These are phyloP conservation scores for Tenualosa thibaudeaui DNA, from an alignment of 2,797 vertebrate species.

Conservation along the genomic window DNA sequence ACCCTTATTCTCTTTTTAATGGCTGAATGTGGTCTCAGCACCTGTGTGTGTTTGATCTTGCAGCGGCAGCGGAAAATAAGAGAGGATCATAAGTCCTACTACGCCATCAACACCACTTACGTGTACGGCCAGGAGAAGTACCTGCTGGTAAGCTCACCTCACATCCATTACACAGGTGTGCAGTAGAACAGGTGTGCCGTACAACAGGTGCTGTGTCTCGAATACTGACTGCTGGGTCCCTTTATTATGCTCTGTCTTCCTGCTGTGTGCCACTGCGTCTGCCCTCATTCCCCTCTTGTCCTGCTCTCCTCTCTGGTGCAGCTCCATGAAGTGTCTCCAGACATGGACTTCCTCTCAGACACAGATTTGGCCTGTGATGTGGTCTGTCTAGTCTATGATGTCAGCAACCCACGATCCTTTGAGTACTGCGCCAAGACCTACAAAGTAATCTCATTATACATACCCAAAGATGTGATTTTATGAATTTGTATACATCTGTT, in stretches of 20 bases:
- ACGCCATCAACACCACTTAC: conserved; percentile 94
- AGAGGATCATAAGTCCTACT: conserved; percentile 93
- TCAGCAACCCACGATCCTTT: conserved; percentile 90
- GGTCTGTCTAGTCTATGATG: conserved; percentile 92
- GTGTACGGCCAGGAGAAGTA: conserved; percentile 99
- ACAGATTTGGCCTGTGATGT: conserved; percentile 89
- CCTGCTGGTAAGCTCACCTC: conserved; percentile 82
- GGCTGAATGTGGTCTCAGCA: not conserved
- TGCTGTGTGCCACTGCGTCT: not conserved
- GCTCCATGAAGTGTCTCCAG: conserved; percentile 88
- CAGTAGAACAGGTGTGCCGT: not conserved
- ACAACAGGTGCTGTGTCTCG: not conserved
- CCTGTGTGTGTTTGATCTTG: conserved; percentile 36
- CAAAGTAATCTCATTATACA: conserved; percentile 79
- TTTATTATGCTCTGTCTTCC: too few relatives aligned
- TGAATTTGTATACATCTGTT: not conserved
- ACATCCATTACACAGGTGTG: conserved; percentile 17
- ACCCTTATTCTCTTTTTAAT: not conserved
- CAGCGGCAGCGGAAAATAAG: conserved; percentile 87
- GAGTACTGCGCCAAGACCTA: conserved; percentile 94
- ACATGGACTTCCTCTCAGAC: conserved; percentile 88
- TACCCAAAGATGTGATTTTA: not conserved
- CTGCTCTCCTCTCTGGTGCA: conserved; percentile 53
- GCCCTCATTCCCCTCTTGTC: not conserved
- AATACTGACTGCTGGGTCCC: not conserved